phyloP scores from a whole-genome alignment of 2,113 vertebrate genomes.

The Peucedramus taeniatus region DNA sequence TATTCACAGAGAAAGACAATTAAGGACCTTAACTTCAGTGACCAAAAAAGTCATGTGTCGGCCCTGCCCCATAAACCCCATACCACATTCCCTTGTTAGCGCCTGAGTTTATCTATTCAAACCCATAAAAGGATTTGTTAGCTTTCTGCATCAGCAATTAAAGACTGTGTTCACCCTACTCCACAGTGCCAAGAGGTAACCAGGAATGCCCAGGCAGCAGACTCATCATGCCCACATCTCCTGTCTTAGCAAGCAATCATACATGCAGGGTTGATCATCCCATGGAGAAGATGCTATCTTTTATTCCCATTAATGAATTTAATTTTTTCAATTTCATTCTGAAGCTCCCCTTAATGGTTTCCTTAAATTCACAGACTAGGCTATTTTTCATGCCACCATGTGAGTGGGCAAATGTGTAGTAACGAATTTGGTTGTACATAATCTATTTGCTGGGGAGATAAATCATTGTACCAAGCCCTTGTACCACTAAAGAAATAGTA shows the following conservation, averaged over 20 bases:
- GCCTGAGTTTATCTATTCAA: not conserved
- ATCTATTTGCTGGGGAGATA: not conserved
- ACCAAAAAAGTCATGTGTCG: not conserved
- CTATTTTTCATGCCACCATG: not conserved
- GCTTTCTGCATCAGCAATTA: not conserved
- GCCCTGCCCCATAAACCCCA: not conserved
- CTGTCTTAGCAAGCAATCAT: not conserved
- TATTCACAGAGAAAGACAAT: not conserved
- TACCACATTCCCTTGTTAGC: not conserved
- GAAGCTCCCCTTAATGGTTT: not conserved
- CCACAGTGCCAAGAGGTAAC: not conserved
- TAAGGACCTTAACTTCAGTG: not conserved
- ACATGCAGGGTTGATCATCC: not conserved
- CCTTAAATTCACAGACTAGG: not conserved
- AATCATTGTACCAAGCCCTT: not conserved
- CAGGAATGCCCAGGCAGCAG: not conserved
- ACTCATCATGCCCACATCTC: fast-evolving
- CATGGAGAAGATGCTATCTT: not conserved
- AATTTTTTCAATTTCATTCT: not conserved
- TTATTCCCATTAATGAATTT: not conserved
- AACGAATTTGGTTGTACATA: not conserved
- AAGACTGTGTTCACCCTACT: not conserved
- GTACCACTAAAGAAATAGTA: not conserved
- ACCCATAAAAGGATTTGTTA: not conserved
- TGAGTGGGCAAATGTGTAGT: not conserved